Conservation (phyloP, 2,888 invertebrate genomes). For the Cheilosia vulpina region DNA sequence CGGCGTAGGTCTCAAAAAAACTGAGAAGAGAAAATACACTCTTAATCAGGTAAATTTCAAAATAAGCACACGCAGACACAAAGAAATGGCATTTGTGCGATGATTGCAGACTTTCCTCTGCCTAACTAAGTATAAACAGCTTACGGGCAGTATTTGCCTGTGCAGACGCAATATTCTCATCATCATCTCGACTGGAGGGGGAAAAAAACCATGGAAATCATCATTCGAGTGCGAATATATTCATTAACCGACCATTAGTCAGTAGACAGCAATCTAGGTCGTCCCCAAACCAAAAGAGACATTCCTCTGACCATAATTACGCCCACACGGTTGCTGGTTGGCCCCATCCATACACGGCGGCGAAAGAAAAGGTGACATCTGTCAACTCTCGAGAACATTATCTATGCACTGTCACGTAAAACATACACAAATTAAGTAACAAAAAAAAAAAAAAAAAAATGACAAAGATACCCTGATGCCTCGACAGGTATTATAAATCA, state of each 20-base stretch:
- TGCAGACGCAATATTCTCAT: conserved; percentile 8
- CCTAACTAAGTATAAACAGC: conserved; percentile 45
- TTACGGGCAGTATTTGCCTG: conserved; percentile 36
- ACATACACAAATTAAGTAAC: conserved; percentile 38
- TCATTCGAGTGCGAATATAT: conserved; percentile 44
- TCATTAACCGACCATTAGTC: conserved; percentile 44
- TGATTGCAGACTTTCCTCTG: not conserved
- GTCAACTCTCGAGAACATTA: conserved; percentile 19
- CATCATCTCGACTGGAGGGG: not conserved
- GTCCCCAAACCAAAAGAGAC: conserved; percentile 6
- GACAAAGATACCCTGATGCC: conserved; percentile 7
- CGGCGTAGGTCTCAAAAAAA: not conserved
- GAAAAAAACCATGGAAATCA: conserved; percentile 23
- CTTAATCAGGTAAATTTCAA: conserved; percentile 45
- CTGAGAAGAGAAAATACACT: conserved; percentile 24
- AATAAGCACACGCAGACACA: conserved; percentile 36
- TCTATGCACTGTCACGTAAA: conserved; percentile 23
- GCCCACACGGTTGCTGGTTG: conserved; percentile 29
- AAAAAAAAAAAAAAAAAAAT: conserved; percentile 6
- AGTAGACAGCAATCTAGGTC: conserved; percentile 46
- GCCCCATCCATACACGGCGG: not conserved
- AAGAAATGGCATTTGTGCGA: conserved; percentile 19
- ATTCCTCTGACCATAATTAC: conserved; percentile 28
- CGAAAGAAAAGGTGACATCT: conserved; percentile 10
- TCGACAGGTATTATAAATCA: not conserved